Conservation (phyloP, 2,888 invertebrate genomes). For the Sympetrum striolatum region DNA sequence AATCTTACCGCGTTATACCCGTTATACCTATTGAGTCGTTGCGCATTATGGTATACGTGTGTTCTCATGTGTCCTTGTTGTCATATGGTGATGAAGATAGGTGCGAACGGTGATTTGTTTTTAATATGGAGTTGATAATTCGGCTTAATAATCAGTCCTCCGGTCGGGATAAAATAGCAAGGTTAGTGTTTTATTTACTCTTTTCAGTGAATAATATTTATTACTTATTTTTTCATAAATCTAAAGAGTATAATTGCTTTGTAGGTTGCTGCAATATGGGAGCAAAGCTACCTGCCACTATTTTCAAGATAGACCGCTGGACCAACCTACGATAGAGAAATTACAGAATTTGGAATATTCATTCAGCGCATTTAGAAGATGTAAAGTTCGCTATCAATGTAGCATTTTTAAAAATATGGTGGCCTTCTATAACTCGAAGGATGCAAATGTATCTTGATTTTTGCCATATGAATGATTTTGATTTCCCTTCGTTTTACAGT, state of each 20-base stretch:
- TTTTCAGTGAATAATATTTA: background rate
- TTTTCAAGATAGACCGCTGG: slow-evolving; percentile 68
- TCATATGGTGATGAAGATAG: background rate
- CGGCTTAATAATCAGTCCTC: slow-evolving; percentile 42
- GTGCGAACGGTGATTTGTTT: background rate
- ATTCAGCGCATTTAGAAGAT: slow-evolving; percentile 84
- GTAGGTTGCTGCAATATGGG: slow-evolving; percentile 83
- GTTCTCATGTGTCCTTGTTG: background rate
- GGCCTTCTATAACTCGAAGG: slow-evolving; percentile 13
- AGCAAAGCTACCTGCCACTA: slow-evolving; percentile 83
- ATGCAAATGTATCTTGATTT: slow-evolving; percentile 33
- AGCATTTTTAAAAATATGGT: background rate
- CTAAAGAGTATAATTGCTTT: slow-evolving; percentile 53
- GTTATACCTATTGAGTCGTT: background rate
- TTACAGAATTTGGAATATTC: slow-evolving; percentile 83
- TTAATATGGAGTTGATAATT: slow-evolving; percentile 28
- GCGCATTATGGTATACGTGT: background rate
- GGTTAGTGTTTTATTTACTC: background rate
- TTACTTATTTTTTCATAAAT: background rate
- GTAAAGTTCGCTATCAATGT: slow-evolving; percentile 64
- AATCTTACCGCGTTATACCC: background rate
- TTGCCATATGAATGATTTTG: slow-evolving; percentile 15
- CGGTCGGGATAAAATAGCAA: slow-evolving; percentile 35
- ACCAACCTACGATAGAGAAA: slow-evolving; percentile 72
- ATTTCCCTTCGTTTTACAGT: slow-evolving; percentile 67